Conservation (phyloP, 2,113 vertebrate genomes). For the Calidris pugnax region DNA sequence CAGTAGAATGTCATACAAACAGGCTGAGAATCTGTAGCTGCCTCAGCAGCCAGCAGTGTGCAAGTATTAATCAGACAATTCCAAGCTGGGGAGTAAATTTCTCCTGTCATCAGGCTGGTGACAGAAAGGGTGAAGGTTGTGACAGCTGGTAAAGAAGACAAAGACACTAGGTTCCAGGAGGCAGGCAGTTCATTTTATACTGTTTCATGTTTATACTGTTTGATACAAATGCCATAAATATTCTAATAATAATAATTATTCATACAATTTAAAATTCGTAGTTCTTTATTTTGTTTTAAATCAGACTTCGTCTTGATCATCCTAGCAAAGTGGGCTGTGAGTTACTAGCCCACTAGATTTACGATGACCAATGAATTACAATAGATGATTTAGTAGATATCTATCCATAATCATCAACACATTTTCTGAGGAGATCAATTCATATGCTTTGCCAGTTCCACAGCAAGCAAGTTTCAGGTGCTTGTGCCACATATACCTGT, state of each 20-base stretch:
- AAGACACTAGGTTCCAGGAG: neutral
- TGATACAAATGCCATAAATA: neutral
- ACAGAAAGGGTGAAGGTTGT: neutral
- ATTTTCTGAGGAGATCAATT: neutral
- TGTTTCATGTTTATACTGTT: neutral
- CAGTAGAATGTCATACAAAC: neutral
- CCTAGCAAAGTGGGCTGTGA: neutral
- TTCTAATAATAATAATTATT: neutral
- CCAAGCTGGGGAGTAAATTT: neutral
- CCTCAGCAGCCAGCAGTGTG: neutral
- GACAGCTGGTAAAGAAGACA: neutral
- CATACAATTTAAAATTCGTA: neutral
- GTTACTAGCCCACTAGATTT: neutral
- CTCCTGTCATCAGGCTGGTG: neutral
- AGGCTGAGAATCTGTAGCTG: neutral
- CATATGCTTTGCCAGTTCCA: neutral
- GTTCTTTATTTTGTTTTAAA: conserved; percentile 15
- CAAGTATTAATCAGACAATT: neutral
- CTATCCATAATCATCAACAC: neutral
- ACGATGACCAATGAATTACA: neutral
- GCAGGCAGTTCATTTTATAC: neutral
- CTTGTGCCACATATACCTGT: neutral
- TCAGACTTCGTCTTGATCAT: neutral
- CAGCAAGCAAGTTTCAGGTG: neutral
- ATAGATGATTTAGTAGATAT: neutral